Conservation (phyloP, 2,113 vertebrate species). For the Pyrgilauda ruficollis region DNA sequence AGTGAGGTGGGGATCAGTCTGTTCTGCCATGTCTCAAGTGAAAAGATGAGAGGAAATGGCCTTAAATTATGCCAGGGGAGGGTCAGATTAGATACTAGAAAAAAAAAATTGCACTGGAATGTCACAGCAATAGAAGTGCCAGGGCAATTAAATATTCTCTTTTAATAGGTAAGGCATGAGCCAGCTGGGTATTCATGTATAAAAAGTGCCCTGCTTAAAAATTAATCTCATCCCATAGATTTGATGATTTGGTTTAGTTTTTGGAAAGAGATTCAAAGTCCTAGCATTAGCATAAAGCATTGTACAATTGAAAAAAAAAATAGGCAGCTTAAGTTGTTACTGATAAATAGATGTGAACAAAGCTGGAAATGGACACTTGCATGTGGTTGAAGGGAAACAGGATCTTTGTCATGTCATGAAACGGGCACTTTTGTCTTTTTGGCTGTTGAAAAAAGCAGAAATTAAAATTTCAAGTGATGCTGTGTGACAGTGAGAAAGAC, state of each 20-base stretch:
- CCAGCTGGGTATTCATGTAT: not conserved
- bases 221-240: not conserved
- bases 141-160: not conserved
- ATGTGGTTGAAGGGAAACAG: not conserved
- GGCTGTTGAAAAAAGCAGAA: not conserved
- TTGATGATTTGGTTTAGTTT: not conserved
- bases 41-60: not conserved
- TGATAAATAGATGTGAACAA: not conserved
- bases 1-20: not conserved
- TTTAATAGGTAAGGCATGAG: not conserved
- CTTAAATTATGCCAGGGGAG: not conserved
- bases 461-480: not conserved
- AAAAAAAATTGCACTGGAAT: not conserved
- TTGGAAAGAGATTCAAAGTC: not conserved
- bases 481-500: not conserved
- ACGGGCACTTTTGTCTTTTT: not conserved
- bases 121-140: not conserved
- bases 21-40: not conserved
- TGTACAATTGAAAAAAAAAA: not conserved
- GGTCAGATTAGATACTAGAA: not conserved
- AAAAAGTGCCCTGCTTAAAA: not conserved
- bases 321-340: not conserved
- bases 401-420: not conserved
- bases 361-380: not conserved
- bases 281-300: not conserved